phyloP scores from a whole-genome alignment of 2,888 invertebrate genomes.

The Cryptophagus acutangulus region DNA sequence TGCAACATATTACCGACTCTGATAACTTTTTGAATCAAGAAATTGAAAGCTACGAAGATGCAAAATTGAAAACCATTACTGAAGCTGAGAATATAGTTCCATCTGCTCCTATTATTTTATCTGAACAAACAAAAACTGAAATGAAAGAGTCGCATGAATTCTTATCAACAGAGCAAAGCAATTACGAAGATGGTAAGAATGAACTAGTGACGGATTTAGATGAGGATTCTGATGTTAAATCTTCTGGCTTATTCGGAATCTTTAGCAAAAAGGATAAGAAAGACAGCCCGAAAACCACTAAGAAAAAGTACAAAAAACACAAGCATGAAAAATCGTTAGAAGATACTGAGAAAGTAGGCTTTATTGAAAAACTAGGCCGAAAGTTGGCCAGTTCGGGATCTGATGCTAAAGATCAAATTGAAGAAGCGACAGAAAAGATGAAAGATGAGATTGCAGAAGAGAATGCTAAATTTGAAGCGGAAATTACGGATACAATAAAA shows the following conservation, averaged over 20 bases:
- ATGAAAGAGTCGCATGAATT: constrained; percentile 32
- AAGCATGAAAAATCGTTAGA: constrained; percentile 25
- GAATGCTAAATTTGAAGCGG: constrained; percentile 17
- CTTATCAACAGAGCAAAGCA: constrained; percentile 31
- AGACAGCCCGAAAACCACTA: constrained; percentile 26
- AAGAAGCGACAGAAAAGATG: constrained; percentile 5
- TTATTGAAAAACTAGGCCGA: constrained; percentile 27
- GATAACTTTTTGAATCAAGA: not conserved
- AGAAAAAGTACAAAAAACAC: constrained; percentile 28
- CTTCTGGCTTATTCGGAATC: constrained; percentile 30
- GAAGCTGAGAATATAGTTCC: too few relatives aligned
- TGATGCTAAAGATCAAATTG: constrained; percentile 16
- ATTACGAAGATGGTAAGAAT: constrained; percentile 36
- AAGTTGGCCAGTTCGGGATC: constrained; percentile 21
- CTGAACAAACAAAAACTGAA: constrained; percentile 17
- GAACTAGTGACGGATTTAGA: constrained; percentile 24
- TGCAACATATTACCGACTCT: not conserved
- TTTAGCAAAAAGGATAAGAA: constrained; percentile 30
- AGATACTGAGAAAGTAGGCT: constrained; percentile 20
- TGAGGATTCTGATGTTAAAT: constrained; percentile 23
- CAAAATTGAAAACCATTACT: constrained; percentile 6
- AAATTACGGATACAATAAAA: constrained; percentile 13
- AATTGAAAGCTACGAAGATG: constrained; percentile 9
- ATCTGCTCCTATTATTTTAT: constrained; percentile 11
- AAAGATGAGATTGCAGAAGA: constrained; percentile 9